Base-by-base conservation (phyloP, 2,797 vertebrate genomes). In the Megalops cyprinoides region DNA sequence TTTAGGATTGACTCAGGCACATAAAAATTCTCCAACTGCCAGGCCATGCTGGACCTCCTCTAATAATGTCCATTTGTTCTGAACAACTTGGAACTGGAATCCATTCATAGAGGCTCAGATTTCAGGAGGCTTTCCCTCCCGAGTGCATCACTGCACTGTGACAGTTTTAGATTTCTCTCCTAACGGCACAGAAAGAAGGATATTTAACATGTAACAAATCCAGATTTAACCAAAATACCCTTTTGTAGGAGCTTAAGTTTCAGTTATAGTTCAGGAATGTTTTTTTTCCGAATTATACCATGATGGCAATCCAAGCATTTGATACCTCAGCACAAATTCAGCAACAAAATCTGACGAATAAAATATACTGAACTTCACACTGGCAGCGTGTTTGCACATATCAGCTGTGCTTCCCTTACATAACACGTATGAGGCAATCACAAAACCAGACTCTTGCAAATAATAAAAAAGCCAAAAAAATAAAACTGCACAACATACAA, bases 51-150 rank as follows among this genome's bases (percentile, higher is more conserved):
- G 51, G 51, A 76, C 80, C 82, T 79, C 81, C 79, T 76, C 73
- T 34, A 76, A 58, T 80, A 83, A 82, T 85, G 78, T 73, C 51
- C 71, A 81, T 85, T 82, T 83, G 77, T 83, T 85, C 56, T 51
- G 39, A 46, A 14, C 46, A 82, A 49, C 14, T 78, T 79, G 78
- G 74, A 79, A 74, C 76, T 84, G 84, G 83, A 82, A 37, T 58
- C 49, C 46, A 56, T 76, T 79, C 25, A 67, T 44, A 23, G 48
- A 48, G 1, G 7, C 65, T 9, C 67, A 14, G n/a, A 8, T 56
- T 77, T 75, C 6, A 62, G 10, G 46, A 10, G 46, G 46, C 48
- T n/a, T 39, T n/a, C 10, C 67, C n/a, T 39, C 39, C 0, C 10
- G 3, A 1, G 39, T 20, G 44, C 20, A 44, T 39, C n/a, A 18